phyloP scores from a whole-genome alignment of 1,140 invertebrate genomes.

The Schlechtendalia chinensis region DNA sequence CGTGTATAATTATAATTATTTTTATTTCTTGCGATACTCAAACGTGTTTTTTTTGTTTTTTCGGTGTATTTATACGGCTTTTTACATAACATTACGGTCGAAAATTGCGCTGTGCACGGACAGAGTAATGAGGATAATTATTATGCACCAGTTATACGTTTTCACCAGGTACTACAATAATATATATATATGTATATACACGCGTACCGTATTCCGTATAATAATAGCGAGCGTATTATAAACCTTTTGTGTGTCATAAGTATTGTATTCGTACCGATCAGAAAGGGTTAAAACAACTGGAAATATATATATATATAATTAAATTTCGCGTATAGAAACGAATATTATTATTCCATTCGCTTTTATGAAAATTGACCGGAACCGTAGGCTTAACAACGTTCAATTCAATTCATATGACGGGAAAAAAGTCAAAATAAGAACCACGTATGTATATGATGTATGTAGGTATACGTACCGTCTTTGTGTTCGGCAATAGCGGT shows the following conservation, averaged over 20 bases:
- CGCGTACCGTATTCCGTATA: not conserved
- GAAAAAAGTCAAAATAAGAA: not conserved
- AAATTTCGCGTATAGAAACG: not conserved
- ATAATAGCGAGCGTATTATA: conserved; percentile 1
- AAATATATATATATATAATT: conserved; percentile 1
- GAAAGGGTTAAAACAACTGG: conserved; percentile 9
- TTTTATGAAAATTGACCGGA: not conserved
- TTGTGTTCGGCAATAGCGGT: not conserved
- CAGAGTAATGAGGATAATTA: conserved; percentile 4
- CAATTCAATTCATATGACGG: not conserved
- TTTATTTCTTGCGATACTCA: not conserved
- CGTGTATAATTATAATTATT: no score
- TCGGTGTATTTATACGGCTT: not conserved
- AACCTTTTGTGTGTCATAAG: conserved; percentile 6
- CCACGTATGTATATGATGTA: not conserved
- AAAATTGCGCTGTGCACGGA: not conserved
- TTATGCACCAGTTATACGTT: conserved; percentile 20
- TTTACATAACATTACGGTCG: conserved; percentile 11
- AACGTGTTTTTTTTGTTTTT: not conserved
- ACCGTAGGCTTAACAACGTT: conserved; percentile 5
- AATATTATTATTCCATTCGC: not conserved
- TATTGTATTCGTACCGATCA: conserved; percentile 7
- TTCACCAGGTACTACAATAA: not conserved
- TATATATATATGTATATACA: not conserved
- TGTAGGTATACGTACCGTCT: no score